Percentiles rank a stretch among this genome's conserved stretches.
phyloP scores from a whole-genome alignment of 2,888 invertebrate genomes.

The Rhodophaea formosa region DNA sequence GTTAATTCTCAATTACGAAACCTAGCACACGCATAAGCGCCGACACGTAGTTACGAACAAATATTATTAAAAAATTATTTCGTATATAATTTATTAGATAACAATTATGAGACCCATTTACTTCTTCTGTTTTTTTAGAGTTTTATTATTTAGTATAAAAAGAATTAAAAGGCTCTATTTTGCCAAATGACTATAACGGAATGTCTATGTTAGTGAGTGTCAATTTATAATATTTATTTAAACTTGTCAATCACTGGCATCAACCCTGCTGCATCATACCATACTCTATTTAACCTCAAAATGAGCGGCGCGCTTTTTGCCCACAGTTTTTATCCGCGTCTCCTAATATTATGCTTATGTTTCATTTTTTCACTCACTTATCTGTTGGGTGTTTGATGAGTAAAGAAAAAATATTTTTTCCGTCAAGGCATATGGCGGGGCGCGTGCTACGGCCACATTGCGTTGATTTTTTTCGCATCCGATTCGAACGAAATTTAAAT shows the following conservation, averaged over 20 bases:
- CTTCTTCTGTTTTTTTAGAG: too few species aligned
- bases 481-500: slow-evolving; percentile 75
- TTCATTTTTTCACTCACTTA: slow-evolving; percentile 71
- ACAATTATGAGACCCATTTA: too few species aligned
- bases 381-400: slow-evolving; percentile 69
- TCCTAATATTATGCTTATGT: slow-evolving; percentile 79
- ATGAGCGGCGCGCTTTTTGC: slow-evolving; percentile 44
- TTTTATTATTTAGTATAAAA: too few species aligned
- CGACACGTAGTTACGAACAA: too few species aligned
- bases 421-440: slow-evolving; percentile 61
- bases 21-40: too few species aligned
- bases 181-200: too few species aligned
- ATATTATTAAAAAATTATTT: too few species aligned
- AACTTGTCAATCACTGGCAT: background rate
- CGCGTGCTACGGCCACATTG: slow-evolving; percentile 76
- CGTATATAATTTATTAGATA: too few species aligned
- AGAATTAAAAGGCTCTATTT: too few species aligned
- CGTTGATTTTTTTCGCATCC: slow-evolving; percentile 78
- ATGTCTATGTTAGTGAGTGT: too few species aligned
- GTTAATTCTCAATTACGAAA: too few species aligned
- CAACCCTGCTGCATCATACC: slow-evolving; percentile 43
- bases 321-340: slow-evolving; percentile 63
- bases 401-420: slow-evolving; percentile 64
- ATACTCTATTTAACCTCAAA: slow-evolving; percentile 72
- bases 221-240: too few species aligned